Conservation (phyloP, 2,797 vertebrate genomes). For the Gorsachius magnificus region DNA sequence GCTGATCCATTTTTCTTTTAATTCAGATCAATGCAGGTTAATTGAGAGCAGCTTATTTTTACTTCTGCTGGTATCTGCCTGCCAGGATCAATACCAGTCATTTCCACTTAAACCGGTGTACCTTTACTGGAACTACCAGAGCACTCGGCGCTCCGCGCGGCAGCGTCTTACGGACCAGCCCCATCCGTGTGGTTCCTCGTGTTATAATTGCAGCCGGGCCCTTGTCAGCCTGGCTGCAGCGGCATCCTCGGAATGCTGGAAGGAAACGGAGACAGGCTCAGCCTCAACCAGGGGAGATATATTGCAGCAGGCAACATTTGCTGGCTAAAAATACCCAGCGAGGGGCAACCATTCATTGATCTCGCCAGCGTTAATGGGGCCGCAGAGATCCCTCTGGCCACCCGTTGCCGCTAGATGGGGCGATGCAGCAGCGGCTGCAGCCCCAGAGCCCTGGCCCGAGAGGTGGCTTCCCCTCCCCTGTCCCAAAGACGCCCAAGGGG, state of each 20-base stretch:
- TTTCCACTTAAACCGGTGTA: constrained; percentile 69
- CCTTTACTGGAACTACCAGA: constrained; percentile 68
- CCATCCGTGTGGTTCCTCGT: not conserved
- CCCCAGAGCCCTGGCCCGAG: rapidly evolving
- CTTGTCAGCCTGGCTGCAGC: constrained; percentile 30
- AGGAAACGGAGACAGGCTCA: constrained; percentile 11
- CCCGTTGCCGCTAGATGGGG: constrained; percentile 59
- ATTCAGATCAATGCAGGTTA: constrained; percentile 73
- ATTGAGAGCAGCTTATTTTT: constrained; percentile 74
- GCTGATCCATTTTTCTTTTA: constrained; percentile 64
- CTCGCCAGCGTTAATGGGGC: not conserved
- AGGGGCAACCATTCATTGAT: constrained; percentile 35
- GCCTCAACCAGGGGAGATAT: not conserved
- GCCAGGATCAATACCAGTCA: constrained; percentile 72
- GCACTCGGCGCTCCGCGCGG: not conserved
- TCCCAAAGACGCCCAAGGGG: rapidly evolving
- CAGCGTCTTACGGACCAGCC: not conserved
- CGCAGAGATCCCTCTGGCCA: not conserved
- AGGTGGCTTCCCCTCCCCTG: not conserved
- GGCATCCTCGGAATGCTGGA: constrained; percentile 40
- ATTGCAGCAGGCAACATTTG: not conserved
- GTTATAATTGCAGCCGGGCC: not conserved
- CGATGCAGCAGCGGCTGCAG: constrained; percentile 41
- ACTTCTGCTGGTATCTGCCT: constrained; percentile 60
- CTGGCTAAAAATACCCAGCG: constrained; percentile 12